These are phyloP conservation scores for Balearica regulorum DNA, from an alignment of 2,797 vertebrate genomes.

Conservation along the genomic window DNA sequence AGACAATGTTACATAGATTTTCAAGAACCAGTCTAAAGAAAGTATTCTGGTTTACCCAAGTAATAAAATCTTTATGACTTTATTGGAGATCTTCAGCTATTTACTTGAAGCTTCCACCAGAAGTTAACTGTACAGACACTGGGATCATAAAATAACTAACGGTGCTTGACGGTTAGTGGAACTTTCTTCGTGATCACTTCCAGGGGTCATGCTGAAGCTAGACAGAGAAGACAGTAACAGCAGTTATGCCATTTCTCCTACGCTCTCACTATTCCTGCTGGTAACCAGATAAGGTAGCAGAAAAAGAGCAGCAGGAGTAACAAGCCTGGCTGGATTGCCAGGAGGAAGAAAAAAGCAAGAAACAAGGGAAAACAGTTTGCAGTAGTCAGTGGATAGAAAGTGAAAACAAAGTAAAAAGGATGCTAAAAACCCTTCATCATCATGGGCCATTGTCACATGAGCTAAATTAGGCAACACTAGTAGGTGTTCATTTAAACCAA, in stretches of 20 bases:
- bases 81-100: not conserved
- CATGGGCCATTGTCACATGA: not conserved
- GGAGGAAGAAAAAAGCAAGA: not conserved
- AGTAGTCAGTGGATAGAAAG: not conserved
- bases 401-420: not conserved
- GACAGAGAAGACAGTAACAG: not conserved
- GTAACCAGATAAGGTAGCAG: not conserved
- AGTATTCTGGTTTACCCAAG: not conserved
- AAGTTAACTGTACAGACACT: not conserved
- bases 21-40: not conserved
- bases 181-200: not conserved
- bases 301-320: not conserved
- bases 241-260: not conserved
- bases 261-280: not conserved
- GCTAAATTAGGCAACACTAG: not conserved
- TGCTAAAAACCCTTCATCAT: not conserved
- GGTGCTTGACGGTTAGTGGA: not conserved
- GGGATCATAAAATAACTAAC: not conserved
- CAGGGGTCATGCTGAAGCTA: not conserved
- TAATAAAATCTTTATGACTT: not conserved
- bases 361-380: not conserved
- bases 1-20: not conserved
- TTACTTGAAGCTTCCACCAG: not conserved
- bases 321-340: not conserved
- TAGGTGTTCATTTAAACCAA: not conserved